Conservation (phyloP, 2,113 vertebrate genomes). For the Lophura nycthemera region DNA sequence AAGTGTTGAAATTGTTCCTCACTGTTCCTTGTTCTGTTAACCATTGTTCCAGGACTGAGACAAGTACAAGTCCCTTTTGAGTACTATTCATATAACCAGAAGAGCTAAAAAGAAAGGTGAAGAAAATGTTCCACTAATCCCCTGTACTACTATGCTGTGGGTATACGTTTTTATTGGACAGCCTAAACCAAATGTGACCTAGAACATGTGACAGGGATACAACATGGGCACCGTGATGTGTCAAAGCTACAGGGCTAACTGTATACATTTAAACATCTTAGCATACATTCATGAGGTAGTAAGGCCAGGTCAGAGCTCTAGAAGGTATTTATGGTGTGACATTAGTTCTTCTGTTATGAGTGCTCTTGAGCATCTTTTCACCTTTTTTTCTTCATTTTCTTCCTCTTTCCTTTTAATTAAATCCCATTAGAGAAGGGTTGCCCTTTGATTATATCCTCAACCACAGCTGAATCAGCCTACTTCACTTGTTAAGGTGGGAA, state of each 20-base stretch:
- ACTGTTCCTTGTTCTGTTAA: neutral
- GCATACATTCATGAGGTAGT: neutral
- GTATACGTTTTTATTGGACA: neutral
- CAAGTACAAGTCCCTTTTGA: neutral
- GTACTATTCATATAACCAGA: neutral
- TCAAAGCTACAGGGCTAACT: neutral
- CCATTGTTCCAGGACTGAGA: neutral
- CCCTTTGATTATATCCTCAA: neutral
- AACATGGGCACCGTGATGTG: neutral
- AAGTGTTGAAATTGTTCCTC: neutral
- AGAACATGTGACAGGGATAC: neutral
- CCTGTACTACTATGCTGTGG: too few relatives aligned
- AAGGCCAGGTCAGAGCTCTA: neutral
- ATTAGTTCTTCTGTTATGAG: neutral
- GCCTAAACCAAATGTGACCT: neutral
- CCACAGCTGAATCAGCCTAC: neutral
- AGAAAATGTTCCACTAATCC: neutral
- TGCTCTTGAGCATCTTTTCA: neutral
- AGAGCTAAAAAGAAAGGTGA: neutral
- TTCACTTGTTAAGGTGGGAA: slow-evolving; percentile 3
- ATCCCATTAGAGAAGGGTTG: neutral
- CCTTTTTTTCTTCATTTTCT: neutral
- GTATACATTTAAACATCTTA: neutral
- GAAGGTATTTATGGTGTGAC: neutral
- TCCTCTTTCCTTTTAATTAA: slow-evolving; percentile 11